Percentiles rank a stretch among this genome's conserved stretches.
phyloP scores from a whole-genome alignment of 2,113 vertebrate genomes.

The Synodontis membranacea region DNA sequence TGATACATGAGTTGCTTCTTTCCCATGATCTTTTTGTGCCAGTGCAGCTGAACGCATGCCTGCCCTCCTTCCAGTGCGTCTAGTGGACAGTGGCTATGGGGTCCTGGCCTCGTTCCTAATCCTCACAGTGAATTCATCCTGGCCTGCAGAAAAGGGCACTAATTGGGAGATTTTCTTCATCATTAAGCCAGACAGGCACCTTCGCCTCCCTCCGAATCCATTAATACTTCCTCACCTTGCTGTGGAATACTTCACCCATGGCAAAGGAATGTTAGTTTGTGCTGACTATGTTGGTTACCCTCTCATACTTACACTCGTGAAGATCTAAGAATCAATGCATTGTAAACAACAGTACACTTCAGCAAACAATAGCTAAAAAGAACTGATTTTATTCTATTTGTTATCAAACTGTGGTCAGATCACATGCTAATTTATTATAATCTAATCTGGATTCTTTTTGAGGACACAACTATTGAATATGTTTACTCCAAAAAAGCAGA shows the following conservation, averaged over 20 bases:
- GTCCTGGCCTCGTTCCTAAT: slow-evolving; percentile 67
- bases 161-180: slow-evolving; percentile 83
- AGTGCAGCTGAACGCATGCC: slow-evolving; percentile 68
- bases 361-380: background rate
- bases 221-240: slow-evolving; percentile 48
- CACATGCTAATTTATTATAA: background rate
- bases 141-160: slow-evolving; percentile 75
- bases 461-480: background rate
- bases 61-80: slow-evolving; percentile 67
- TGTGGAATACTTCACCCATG: slow-evolving; percentile 29
- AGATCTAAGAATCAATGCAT: background rate
- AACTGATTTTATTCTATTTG: background rate
- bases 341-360: background rate
- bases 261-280: slow-evolving; percentile 4
- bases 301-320: background rate
- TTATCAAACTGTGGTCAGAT: background rate
- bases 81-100: slow-evolving; percentile 65
- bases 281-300: slow-evolving; percentile 2
- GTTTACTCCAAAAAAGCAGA: background rate
- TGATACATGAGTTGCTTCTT: slow-evolving; percentile 55
- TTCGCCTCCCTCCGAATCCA: slow-evolving; percentile 49
- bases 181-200: slow-evolving; percentile 75
- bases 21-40: slow-evolving; percentile 68
- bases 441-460: background rate
- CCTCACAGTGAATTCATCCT: slow-evolving; percentile 78